Evolutionary conservation across 1,140 invertebrate species (phyloP), one percentile per base, ranked within the genome.

Genomic region (Papilio polytes): DNA sequence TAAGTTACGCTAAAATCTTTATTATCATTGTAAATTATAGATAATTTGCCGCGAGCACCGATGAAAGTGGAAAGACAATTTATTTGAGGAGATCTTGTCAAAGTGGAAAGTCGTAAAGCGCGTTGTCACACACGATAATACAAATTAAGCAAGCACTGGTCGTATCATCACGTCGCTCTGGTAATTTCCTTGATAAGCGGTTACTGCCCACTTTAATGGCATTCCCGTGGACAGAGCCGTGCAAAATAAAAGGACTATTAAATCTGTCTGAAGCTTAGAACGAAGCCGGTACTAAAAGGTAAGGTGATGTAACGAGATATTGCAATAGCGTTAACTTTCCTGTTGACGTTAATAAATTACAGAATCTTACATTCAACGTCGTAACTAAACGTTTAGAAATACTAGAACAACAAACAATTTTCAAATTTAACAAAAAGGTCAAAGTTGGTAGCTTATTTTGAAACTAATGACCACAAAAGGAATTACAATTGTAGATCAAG

Each of bases 181-280:
- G 74, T 76, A 76, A 76, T 76, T 76, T 76, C 31, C 74, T 76
- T 76, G 74, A 76, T 76, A 76, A 76, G 74, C 74, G 74, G 44
- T 76, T 76, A 76, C 74, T 76, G 74, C 74, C 74, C 74, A 76
- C 74, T 76, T 76, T 76, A 76, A 76, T 76, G 74, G 74, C 74
- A 76, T 51, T 46, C 44, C 44, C 44, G 74, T 76, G 44, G 74
- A 46, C 73, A 48, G 44, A 26, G 46, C 46, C 74, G 74, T 22
- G 44, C 74, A 76, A 76, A 76, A 76, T 76, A 76, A 76, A 76
- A 76, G 74, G 74, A 76, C 74, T 48, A 46, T 76, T 76, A 76
- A 76, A 76, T 76, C 74, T 76, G 74, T 76, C 46, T 41, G 74
- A 76, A n/a, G 20, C 74, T 51, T 51, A 76, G 74, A 76, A 76